A percentile compares a stretch with the other conserved stretches of the same genome.
Evolutionary conservation across 2,888 invertebrate genomes (phyloP).

Genomic region (Apotomis turbidana): DNA sequence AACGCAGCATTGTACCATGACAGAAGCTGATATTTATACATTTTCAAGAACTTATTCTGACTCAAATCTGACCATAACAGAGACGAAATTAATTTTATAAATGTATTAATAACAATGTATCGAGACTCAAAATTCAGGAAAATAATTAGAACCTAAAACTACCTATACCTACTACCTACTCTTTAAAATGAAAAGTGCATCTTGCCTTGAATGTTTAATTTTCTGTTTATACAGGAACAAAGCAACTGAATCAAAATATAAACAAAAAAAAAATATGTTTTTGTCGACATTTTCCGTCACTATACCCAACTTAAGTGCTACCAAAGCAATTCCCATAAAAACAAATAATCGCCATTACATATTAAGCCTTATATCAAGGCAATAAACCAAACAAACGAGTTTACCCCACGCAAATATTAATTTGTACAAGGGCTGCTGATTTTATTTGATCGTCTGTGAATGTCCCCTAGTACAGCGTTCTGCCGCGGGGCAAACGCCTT

Average conservation of each 20-base stretch:
- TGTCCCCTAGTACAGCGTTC: conserved; percentile 44
- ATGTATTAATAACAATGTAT: too few relatives aligned
- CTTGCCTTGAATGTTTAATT: too few relatives aligned
- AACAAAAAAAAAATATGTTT: not conserved
- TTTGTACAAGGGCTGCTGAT: conserved; percentile 66
- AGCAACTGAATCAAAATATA: not conserved
- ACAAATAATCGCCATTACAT: conserved; percentile 37
- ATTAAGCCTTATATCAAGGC: conserved; percentile 45
- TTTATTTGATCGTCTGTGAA: conserved; percentile 77
- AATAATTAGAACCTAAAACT: too few relatives aligned
- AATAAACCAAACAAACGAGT: conserved; percentile 44
- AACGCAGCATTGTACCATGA: too few relatives aligned
- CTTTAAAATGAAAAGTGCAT: too few relatives aligned
- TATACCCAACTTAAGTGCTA: conserved; percentile 59
- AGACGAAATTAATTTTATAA: too few relatives aligned
- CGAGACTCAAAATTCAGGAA: too few relatives aligned
- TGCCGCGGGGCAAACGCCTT: conserved; percentile 29
- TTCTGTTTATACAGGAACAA: too few relatives aligned
- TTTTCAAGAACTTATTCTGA: too few relatives aligned
- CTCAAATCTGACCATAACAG: too few relatives aligned
- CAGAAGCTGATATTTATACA: too few relatives aligned
- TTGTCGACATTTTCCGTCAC: conserved; percentile 52
- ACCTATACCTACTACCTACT: too few relatives aligned
- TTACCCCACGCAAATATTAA: conserved; percentile 12
- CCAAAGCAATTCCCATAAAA: conserved; percentile 43